Conservation (phyloP, 2,888 invertebrate genomes). For the Trypoxylon attenuatum region DNA sequence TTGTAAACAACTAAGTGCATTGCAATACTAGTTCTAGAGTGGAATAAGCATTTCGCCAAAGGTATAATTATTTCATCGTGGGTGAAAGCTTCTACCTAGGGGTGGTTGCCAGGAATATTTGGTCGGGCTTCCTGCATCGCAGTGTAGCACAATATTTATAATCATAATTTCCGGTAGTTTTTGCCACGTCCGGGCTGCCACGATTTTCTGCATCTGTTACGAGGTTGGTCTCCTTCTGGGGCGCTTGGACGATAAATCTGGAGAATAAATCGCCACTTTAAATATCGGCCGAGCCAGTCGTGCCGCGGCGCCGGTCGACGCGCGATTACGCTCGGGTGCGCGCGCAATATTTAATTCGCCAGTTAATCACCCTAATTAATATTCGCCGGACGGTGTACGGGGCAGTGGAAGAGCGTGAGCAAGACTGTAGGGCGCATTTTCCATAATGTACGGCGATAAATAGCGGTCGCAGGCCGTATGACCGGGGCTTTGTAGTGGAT, state of each 20-base stretch:
- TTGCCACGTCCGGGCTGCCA: slow-evolving; percentile 16
- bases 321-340: slow-evolving; percentile 17
- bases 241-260: slow-evolving; percentile 54
- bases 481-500: slow-evolving; percentile 10
- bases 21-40: no score
- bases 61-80: no score
- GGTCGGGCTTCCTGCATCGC: neutral
- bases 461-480: slow-evolving; percentile 38
- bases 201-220: slow-evolving; percentile 54
- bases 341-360: slow-evolving; percentile 64
- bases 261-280: slow-evolving; percentile 58
- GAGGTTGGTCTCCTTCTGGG: slow-evolving; percentile 3
- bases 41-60: no score
- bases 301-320: slow-evolving; percentile 18
- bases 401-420: neutral
- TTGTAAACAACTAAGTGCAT: no score
- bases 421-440: slow-evolving; percentile 45
- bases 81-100: slow-evolving; percentile 4
- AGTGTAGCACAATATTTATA: slow-evolving; percentile 52
- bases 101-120: neutral
- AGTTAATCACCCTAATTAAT: slow-evolving; percentile 69
- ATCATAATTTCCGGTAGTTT: slow-evolving; percentile 45
- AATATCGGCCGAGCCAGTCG: slow-evolving; percentile 40
- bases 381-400: slow-evolving; percentile 47
- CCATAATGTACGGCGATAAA: slow-evolving; percentile 62